phyloP scores from a whole-genome alignment of 2,888 invertebrate genomes.

The Urechis unicinctus region DNA sequence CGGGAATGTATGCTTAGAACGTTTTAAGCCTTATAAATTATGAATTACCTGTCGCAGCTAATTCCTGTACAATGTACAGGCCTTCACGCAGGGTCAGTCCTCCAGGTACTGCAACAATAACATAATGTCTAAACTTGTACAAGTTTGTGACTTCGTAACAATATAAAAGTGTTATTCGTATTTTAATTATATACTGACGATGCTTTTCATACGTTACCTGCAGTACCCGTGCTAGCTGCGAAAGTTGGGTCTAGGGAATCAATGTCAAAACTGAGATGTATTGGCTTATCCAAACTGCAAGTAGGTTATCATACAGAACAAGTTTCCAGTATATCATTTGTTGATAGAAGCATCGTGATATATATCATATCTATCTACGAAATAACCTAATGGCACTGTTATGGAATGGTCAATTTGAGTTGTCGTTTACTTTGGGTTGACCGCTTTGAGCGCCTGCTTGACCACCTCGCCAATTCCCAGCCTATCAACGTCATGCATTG shows the following conservation, averaged over 20 bases:
- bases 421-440: slow-evolving; percentile 67
- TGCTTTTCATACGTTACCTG: slow-evolving; percentile 70
- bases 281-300: slow-evolving; percentile 44
- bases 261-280: slow-evolving; percentile 90
- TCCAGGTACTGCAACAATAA: slow-evolving; percentile 28
- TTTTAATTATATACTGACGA: neutral
- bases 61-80: slow-evolving; percentile 65
- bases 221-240: slow-evolving; percentile 83
- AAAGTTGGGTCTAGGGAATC: slow-evolving; percentile 76
- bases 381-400: too few relatives aligned
- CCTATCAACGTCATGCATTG: slow-evolving; percentile 77
- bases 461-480: slow-evolving; percentile 73
- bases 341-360: too few relatives aligned
- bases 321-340: too few relatives aligned
- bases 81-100: slow-evolving; percentile 41
- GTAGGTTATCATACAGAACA: neutral
- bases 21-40: neutral
- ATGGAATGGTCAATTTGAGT: too few relatives aligned
- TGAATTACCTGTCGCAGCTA: slow-evolving; percentile 42
- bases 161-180: neutral
- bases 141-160: too few relatives aligned
- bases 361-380: too few relatives aligned
- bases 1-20: neutral
- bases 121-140: too few relatives aligned
- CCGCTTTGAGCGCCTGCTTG: slow-evolving; percentile 55